Conservation (phyloP, 1,140 invertebrate genomes). For the Brachionus manjavacas region DNA sequence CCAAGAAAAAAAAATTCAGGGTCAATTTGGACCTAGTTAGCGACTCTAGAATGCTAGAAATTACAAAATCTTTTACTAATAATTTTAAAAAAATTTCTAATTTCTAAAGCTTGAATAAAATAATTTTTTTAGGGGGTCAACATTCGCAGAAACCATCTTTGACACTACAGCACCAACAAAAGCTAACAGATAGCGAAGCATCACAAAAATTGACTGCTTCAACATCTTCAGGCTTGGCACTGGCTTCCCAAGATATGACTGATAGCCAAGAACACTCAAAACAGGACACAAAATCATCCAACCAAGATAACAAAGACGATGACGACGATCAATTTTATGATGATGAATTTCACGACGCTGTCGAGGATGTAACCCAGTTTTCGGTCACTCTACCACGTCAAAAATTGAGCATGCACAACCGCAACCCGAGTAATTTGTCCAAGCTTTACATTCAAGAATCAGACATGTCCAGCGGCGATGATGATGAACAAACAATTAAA, state of each 20-base stretch:
- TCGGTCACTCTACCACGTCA: conserved; percentile 14
- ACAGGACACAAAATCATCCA: no score
- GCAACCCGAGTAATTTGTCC: conserved; percentile 29
- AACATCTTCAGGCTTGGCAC: not conserved
- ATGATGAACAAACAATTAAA: conserved; percentile 7
- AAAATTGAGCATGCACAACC: not conserved
- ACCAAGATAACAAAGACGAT: not conserved
- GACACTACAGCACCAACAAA: not conserved
- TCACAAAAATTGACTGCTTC: not conserved
- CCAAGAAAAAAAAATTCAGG: no score
- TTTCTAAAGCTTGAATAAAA: not conserved
- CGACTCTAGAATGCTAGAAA: no score
- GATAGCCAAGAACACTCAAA: not conserved
- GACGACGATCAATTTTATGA: conserved; percentile 12
- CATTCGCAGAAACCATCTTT: conserved; percentile 12
- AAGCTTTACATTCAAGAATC: conserved; percentile 25
- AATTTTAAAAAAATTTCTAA: no score
- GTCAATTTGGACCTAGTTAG: no score
- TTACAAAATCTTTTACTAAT: no score
- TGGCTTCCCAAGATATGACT: not conserved
- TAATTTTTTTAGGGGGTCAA: not conserved
- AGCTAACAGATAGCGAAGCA: not conserved
- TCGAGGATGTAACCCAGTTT: conserved; percentile 31
- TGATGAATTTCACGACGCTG: conserved; percentile 38
- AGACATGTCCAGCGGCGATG: not conserved